Evolutionary conservation across 1,140 invertebrate species (phyloP), one percentile per base, ranked within the genome.

Genomic region (Papilio polytes): DNA sequence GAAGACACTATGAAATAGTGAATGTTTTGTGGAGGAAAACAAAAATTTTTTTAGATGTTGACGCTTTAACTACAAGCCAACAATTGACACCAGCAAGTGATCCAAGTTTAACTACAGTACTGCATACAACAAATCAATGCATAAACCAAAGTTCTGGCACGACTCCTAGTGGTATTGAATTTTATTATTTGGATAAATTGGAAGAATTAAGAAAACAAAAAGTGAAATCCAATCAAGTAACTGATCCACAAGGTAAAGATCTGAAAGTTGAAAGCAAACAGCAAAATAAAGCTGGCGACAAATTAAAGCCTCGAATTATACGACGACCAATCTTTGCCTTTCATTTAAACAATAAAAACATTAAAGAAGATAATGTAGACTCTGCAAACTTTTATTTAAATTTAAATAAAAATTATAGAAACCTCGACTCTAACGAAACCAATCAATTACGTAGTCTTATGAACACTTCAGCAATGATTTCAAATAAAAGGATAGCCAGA

Each of bases 151-250:
- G 18, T 18, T 78, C 44, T 56, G 77, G 85, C 51, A 78, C 85
- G 7, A 92, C 90, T 18, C 85, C 87, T 36, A 91, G 91, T 86
- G 90, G 84, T 66, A 93, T 94, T 63, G 92, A 94, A 83, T 94
- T 94, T 85, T 88, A 93, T 82, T 94, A 94, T 85, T 85, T 90
- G 73, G 89, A 93, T 82, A 85, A 91, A 73, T 81, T 66, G n/a
- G 83, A 87, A 78, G 85, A 90, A 13, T 76, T 80, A 72, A 15
- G 76, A 31, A 88, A 84, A 78, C 78, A 78, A 44, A 84, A 82
- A 74, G 70, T 86, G 66, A 70, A 12, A 20, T 41, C 48, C 15
- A 44, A 80, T 26, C n/a, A 13, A 20, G 41, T 80, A 48, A 59
- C 26, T 10, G 26, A 80, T 26, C 15, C 20, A 36, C 48, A 81